Conservation (phyloP, 2,797 vertebrate species). For the Smutsia temminckii region DNA sequence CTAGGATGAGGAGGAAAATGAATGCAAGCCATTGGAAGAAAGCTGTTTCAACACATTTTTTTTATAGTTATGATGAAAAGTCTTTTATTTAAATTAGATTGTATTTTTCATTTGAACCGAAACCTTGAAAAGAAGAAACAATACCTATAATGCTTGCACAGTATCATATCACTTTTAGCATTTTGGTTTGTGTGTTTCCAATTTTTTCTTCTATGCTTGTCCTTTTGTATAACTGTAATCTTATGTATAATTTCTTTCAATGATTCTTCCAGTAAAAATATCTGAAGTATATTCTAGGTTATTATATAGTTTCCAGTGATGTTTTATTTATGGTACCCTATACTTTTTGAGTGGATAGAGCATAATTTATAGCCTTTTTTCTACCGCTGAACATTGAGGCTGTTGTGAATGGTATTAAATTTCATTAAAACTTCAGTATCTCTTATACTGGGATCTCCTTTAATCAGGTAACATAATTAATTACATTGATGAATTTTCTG, state of each 20-base stretch:
- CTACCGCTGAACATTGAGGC: not conserved
- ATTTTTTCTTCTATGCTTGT: not conserved
- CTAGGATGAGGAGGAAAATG: conserved; percentile 44
- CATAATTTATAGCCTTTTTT: conserved; percentile 13
- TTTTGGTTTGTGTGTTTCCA: conserved; percentile 41
- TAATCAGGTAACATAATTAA: not conserved
- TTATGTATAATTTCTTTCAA: not conserved
- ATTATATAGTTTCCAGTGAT: not conserved
- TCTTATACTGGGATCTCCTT: not conserved
- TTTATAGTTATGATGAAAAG: conserved; percentile 34
- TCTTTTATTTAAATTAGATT: conserved; percentile 3
- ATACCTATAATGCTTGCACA: not conserved
- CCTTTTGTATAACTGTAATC: conserved; percentile 20
- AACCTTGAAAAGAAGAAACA: conserved; percentile 34
- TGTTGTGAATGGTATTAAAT: not conserved
- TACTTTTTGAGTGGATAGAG: not conserved
- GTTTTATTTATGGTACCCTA: conserved; percentile 14
- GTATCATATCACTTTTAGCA: not conserved
- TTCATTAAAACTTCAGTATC: conserved; percentile 11
- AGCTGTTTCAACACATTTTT: conserved; percentile 11
- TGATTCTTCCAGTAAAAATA: conserved; percentile 45
- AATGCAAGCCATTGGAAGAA: not conserved
- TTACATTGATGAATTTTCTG: not conserved
- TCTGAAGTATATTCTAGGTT: conserved; percentile 15
- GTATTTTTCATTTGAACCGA: conserved; percentile 48